Percentiles rank a stretch among this genome's conserved stretches.
Evolutionary conservation across 2,797 vertebrate genomes (phyloP).

Genomic region (Muscicapa striata): DNA sequence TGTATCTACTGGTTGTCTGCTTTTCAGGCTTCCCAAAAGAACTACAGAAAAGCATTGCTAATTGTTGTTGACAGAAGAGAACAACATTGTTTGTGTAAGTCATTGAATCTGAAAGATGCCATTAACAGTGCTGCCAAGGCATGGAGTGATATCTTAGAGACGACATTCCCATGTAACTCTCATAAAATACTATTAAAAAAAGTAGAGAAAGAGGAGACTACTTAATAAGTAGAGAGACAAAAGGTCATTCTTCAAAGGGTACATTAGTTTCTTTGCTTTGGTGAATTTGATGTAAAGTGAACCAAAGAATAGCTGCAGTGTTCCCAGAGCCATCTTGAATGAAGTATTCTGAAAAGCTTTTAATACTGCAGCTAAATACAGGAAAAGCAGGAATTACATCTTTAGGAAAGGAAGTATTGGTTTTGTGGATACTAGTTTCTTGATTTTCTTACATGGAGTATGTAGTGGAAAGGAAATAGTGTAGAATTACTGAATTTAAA

Average conservation of each 20-base stretch:
- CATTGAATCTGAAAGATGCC: slow-evolving; percentile 68
- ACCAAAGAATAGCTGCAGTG: neutral
- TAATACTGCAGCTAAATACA: neutral
- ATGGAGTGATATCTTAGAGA: slow-evolving; percentile 44
- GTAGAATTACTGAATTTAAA: neutral
- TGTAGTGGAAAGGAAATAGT: neutral
- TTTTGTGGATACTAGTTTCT: neutral
- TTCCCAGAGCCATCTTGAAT: neutral
- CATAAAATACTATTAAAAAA: neutral
- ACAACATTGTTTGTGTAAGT: slow-evolving; percentile 67
- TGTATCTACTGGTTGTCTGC: slow-evolving; percentile 62
- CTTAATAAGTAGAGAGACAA: neutral
- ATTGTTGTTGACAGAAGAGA: slow-evolving; percentile 73
- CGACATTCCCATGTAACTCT: neutral
- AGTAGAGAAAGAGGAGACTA: neutral
- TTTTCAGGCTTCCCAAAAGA: slow-evolving; percentile 61
- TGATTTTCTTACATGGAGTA: neutral
- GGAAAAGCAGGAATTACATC: neutral
- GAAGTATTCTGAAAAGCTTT: neutral
- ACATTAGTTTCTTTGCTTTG: neutral
- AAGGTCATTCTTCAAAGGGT: neutral
- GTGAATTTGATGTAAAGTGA: neutral
- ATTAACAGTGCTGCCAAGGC: slow-evolving; percentile 56
- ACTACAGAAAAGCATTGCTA: slow-evolving; percentile 66
- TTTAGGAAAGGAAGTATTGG: neutral